Evolutionary conservation across 2,113 vertebrate species (phyloP), one percentile per base, ranked within the genome.

Genomic region (Campylorhamphus procurvoides): DNA sequence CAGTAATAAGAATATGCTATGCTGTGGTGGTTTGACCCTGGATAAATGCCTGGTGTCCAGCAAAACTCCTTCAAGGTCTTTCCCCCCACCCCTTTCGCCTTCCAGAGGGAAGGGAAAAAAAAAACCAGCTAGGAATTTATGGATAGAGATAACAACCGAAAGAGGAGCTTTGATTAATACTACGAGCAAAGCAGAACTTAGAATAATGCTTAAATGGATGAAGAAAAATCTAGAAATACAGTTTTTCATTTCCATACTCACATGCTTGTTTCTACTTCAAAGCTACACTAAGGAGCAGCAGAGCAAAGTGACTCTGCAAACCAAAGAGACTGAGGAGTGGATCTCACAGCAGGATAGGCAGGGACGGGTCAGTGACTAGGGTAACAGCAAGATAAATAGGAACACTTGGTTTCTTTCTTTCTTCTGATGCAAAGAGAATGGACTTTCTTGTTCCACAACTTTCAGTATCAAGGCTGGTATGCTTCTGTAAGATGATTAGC

Each of bases 281-380:
- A 52, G 23, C 25, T 53, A 23, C 4, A 3, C 5, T 27, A 53
- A 72, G 74, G 29, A 72, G 12, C 14, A 78, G 7, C 71, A 74
- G 35, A 53, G 55, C 14, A 17, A 39, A 12, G 53, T 2, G 3
- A 7, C 18, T 23, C 29, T 68, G 16, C 31, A 62, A 27, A 17
- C 7, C 1, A 3, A 14, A 15, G 35, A 55, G 7, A 3, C 13
- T 18, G 44, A 74, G 33, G 31, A 24, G 11, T 24, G 23, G 12
- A 6, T 35, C 10, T 66, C 56, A 8, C 39, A 39, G 10, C 5
- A 17, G 14, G 19, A 7, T 39, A 22, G 8, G 6, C 0, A 2
- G 3, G 11, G 18, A 46, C 27, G 22, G 18, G 11, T 33, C 4
- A 67, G 35, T 37, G 19, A 9, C 37, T 66, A 59, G 14, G 22